phyloP scores from a whole-genome alignment of 2,888 invertebrate species.

The Esperia sulphurella region DNA sequence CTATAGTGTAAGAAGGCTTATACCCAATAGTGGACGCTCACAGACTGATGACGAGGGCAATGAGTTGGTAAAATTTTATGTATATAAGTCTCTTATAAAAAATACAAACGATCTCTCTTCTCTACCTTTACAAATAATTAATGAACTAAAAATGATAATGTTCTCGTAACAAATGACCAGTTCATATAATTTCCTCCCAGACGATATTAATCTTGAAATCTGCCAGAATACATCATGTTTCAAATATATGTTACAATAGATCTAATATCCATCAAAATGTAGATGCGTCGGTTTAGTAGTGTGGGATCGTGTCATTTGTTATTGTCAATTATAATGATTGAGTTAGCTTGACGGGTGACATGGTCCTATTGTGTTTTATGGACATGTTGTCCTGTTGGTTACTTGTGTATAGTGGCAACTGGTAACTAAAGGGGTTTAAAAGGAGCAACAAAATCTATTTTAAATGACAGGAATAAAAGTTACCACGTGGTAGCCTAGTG shows the following conservation, averaged over 20 bases:
- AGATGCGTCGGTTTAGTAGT: background rate
- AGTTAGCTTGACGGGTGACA: conserved; percentile 4
- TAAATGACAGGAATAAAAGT: too few relatives aligned
- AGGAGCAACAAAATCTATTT: too few relatives aligned
- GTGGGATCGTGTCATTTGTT: conserved; percentile 3
- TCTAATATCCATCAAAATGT: background rate
- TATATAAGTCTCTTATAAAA: too few relatives aligned
- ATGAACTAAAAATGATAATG: background rate
- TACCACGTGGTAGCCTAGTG: too few relatives aligned
- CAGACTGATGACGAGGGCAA: too few relatives aligned
- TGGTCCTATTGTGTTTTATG: conserved; percentile 6
- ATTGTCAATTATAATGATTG: conserved; percentile 12
- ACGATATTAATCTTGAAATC: conserved; percentile 6
- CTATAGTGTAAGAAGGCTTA: background rate
- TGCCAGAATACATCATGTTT: conserved; percentile 1
- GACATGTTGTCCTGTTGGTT: background rate
- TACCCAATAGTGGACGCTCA: too few relatives aligned
- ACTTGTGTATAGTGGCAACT: too few relatives aligned
- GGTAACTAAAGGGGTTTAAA: too few relatives aligned
- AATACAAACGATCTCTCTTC: background rate
- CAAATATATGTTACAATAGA: background rate
- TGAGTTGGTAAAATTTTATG: too few relatives aligned
- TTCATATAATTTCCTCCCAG: background rate
- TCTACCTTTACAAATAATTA: background rate
- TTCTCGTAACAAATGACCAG: background rate